Conservation (phyloP, 2,797 vertebrate species). For the Tapera naevia region DNA sequence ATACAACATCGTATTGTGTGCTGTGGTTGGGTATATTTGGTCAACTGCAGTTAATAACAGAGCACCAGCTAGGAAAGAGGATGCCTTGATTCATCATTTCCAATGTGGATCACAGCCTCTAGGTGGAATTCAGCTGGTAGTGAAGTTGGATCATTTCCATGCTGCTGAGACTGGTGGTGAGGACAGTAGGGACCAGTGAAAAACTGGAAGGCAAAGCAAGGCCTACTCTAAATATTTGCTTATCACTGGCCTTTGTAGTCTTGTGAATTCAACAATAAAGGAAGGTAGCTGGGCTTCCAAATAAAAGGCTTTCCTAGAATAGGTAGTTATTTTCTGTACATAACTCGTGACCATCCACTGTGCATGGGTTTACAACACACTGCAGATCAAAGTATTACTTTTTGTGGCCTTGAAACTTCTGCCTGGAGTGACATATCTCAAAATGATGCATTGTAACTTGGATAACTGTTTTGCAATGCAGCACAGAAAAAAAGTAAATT, state of each 20-base stretch:
- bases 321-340: neutral
- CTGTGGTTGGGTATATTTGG: neutral
- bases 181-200: neutral
- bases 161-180: neutral
- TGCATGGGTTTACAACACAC: neutral
- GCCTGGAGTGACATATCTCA: conserved; percentile 19
- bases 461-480: neutral
- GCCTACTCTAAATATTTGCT: neutral
- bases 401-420: neutral
- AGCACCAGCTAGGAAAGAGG: neutral
- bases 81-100: neutral
- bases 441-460: conserved; percentile 2
- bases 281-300: neutral
- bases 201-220: neutral
- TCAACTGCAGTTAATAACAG: neutral
- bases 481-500: conserved; percentile 2
- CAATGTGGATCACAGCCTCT: fast-evolving
- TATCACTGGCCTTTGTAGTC: neutral
- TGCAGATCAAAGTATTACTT: conserved; percentile 6
- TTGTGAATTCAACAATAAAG: neutral
- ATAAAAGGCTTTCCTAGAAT: neutral
- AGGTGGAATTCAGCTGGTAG: neutral
- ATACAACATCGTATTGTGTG: fast-evolving
- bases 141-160: fast-evolving
- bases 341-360: neutral